phyloP scores from a whole-genome alignment of 2,888 invertebrate genomes.

The Prosopocoilus inquinatus region DNA sequence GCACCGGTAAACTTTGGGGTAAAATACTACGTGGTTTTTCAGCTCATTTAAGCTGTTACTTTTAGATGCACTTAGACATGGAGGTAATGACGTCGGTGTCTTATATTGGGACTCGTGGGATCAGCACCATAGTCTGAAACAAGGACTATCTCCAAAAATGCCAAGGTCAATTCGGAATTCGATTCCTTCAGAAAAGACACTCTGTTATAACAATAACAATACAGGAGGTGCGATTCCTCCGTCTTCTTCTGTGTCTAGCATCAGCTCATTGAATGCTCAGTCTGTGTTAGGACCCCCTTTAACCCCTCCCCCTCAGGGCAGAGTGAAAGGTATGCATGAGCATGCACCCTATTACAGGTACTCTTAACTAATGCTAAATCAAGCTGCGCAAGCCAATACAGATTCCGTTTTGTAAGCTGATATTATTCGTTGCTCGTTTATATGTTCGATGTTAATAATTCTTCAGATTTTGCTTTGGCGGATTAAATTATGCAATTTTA shows the following conservation, averaged over 20 bases:
- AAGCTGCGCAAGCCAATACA: no score
- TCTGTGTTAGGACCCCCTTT: conserved; percentile 41
- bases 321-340: conserved; percentile 47
- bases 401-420: no score
- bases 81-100: conserved; percentile 59
- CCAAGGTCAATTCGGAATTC: conserved; percentile 54
- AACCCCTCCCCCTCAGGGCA: conserved; percentile 44
- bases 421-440: no score
- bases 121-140: conserved; percentile 51
- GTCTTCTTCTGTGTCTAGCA: conserved; percentile 55
- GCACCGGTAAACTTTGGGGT: conserved; percentile 64
- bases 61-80: conserved; percentile 60
- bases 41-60: conserved; percentile 6
- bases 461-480: no score
- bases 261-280: conserved; percentile 51
- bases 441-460: no score
- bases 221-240: conserved; percentile 53
- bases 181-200: conserved; percentile 60
- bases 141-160: conserved; percentile 54
- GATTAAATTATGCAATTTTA: no score
- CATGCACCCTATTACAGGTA: conserved; percentile 16
- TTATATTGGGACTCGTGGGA: conserved; percentile 97
- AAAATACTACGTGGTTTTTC: background rate
- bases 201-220: conserved; percentile 51
- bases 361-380: no score